Percentiles rank a stretch among this genome's conserved stretches.
phyloP scores from a whole-genome alignment of 2,113 vertebrate species.

The Pygoscelis antarcticus region DNA sequence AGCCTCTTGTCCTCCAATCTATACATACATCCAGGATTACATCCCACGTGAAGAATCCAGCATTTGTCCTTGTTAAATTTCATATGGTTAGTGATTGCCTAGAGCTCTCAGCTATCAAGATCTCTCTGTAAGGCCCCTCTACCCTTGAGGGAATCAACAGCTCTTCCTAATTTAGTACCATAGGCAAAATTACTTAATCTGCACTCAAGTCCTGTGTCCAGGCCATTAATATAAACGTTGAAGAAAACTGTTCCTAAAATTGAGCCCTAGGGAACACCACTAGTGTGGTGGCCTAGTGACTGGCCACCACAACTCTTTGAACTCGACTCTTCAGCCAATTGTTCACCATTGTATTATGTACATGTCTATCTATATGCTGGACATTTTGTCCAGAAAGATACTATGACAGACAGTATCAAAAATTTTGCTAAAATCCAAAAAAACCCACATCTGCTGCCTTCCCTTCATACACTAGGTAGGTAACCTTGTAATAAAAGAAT shows the following conservation, averaged over 20 bases:
- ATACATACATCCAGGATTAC: not conserved
- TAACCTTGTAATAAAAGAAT: not conserved
- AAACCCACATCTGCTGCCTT: not conserved
- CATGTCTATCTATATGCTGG: not conserved
- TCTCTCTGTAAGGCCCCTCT: not conserved
- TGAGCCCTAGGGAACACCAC: not conserved
- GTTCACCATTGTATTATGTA: not conserved
- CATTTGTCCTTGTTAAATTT: not conserved
- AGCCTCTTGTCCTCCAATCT: not conserved
- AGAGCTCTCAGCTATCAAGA: not conserved
- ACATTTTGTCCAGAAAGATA: not conserved
- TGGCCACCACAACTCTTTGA: not conserved
- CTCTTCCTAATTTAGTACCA: not conserved
- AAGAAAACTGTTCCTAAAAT: not conserved
- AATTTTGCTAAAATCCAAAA: not conserved
- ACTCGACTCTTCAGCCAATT: not conserved
- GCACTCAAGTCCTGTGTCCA: not conserved
- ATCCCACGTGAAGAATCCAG: not conserved
- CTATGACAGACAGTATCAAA: not conserved
- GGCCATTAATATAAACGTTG: not conserved
- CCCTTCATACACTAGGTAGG: not conserved
- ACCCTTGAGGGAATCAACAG: accelerated
- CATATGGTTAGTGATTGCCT: not conserved
- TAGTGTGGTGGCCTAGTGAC: not conserved
- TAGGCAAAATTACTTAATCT: not conserved